These are phyloP conservation scores for Podocnemis expansa DNA, from an alignment of 2,113 vertebrate species.

Conservation along the genomic window DNA sequence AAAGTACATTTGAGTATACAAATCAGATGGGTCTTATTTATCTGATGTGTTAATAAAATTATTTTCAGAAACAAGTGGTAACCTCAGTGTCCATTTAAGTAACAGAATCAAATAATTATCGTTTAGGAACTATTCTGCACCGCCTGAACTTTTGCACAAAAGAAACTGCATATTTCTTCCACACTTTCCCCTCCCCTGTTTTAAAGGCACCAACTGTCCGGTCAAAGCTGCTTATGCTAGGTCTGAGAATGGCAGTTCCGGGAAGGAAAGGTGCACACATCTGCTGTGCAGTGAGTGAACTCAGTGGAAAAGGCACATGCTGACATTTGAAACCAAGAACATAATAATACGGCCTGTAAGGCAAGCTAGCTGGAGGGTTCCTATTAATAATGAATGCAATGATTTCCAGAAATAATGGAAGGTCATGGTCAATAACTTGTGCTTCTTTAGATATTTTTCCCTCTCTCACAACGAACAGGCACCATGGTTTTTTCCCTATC, in stretches of 20 bases:
- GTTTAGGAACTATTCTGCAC: not conserved
- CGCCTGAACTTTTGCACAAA: not conserved
- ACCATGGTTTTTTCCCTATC: not conserved
- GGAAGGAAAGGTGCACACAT: not conserved
- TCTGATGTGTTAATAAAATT: not conserved
- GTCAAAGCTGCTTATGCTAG: not conserved
- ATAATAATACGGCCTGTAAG: conserved; percentile 1
- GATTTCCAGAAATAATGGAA: conserved; percentile 47
- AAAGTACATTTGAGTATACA: not conserved
- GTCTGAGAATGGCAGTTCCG: not conserved
- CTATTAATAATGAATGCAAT: conserved; percentile 53
- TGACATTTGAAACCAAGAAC: conserved; percentile 44
- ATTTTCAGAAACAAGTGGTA: not conserved
- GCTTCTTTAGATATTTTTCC: not conserved
- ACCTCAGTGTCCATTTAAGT: not conserved
- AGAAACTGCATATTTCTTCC: not conserved
- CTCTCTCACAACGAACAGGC: not conserved
- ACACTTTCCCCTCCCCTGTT: not conserved
- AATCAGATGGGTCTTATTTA: not conserved
- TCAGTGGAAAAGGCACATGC: not conserved
- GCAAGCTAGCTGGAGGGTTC: conserved; percentile 39
- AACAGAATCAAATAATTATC: not conserved
- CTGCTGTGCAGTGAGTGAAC: not conserved
- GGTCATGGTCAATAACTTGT: not conserved
- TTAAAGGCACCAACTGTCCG: not conserved